Base-by-base conservation (phyloP, 2,797 vertebrate genomes). In the Melanotaenia trifasciata region DNA sequence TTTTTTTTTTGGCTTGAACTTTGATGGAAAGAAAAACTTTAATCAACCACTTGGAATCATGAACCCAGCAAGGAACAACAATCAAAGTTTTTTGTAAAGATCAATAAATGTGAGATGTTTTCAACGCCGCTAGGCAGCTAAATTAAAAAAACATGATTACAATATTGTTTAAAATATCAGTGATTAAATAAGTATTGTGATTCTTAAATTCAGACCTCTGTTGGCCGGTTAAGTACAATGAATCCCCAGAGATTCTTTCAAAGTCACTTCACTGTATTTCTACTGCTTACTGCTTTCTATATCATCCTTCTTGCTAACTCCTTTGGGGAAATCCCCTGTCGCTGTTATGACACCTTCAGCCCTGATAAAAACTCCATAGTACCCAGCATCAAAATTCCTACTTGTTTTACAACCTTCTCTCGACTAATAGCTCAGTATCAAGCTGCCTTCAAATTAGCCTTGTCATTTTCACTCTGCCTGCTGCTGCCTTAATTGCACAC, bases 301-400 rank as follows among this genome's bases (percentile, higher is more conserved):
- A 33, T 76, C 43, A 16, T 64, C 30, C 33, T 36, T 45, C 12
- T 35, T 40, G 61, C 56, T 20, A 28, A 36, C 61, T 84, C 80
- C 73, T 81, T 67, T 50, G 50, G 68, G 79, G 45, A 28, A 63
- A 85, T 56, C 62, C 69, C 45, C 66, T 33, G 24, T 68, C 78
- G 68, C 79, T 72, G 81, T 91, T 87, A 87, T 86, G 89, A 84
- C 59, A 57, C 72, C 87, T 85, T 84, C 83, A 84, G 79, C 78
- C 67, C 79, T 65, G 84, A 90, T 77, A 79, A 90, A 91, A 87
- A 81, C 85, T 84, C 89, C 76, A 74, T 81, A 86, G 87, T 81
- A 89, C 90, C 90, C 83, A 62, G 84, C 88, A 90, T 87, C 84
- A 87, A 84, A 87, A 92, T 92, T 93, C 91, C 88, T 85, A 72